Conservation (phyloP, 2,888 invertebrate genomes). For the Agrotis clavis region DNA sequence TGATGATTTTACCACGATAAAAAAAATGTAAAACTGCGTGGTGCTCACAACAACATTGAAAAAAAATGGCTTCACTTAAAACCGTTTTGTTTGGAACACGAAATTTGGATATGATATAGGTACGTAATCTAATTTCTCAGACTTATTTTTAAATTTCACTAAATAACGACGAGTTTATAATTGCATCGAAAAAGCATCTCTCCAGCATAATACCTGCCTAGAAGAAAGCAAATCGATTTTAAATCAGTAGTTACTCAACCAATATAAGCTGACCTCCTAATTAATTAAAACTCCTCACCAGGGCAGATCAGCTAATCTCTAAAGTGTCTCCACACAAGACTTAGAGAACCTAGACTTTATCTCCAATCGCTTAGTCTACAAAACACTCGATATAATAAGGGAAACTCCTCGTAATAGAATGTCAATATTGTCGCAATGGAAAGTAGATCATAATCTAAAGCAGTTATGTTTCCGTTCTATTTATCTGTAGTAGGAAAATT, state of each 20-base stretch:
- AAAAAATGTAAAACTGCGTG: too few relatives aligned
- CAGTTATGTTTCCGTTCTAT: conserved; percentile 35
- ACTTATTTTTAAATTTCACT: not conserved
- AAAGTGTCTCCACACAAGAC: too few relatives aligned
- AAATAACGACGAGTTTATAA: not conserved
- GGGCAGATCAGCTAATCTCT: not conserved
- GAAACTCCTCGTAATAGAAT: conserved; percentile 25
- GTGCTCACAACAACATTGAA: too few relatives aligned
- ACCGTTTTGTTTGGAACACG: too few relatives aligned
- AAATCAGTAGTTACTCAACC: not conserved
- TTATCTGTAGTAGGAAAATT: conserved; percentile 32
- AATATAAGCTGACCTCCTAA: not conserved
- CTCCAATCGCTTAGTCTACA: conserved; percentile 19
- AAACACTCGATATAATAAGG: conserved; percentile 26
- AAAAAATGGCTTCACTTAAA: too few relatives aligned
- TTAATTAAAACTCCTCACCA: not conserved
- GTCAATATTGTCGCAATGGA: conserved; percentile 40
- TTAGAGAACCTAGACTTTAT: conserved; percentile 11
- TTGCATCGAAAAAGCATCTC: not conserved
- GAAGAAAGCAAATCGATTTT: not conserved
- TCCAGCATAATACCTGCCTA: not conserved
- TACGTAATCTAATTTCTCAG: too few relatives aligned
- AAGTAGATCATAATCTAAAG: conserved; percentile 36
- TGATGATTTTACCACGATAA: too few relatives aligned
- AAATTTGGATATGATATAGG: too few relatives aligned